Percentiles rank a stretch among this genome's conserved stretches.
Conservation (phyloP, 2,888 invertebrate genomes). For the Aricia artaxerxes region DNA sequence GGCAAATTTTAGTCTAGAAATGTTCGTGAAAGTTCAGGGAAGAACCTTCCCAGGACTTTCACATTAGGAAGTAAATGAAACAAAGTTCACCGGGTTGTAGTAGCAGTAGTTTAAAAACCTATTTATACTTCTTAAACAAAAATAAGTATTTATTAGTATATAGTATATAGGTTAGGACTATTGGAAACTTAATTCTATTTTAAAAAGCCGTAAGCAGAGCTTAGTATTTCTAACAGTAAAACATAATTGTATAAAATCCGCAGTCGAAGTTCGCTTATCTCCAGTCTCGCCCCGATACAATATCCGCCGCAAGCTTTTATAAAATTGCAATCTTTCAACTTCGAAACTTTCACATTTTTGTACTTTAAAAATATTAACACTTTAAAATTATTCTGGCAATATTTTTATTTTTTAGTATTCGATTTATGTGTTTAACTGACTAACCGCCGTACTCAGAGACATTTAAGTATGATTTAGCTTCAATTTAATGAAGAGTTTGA, state of each 20-base stretch:
- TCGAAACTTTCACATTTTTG: conserved; percentile 27
- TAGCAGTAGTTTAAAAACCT: too few species aligned
- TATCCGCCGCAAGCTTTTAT: conserved; percentile 17
- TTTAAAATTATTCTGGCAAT: not conserved
- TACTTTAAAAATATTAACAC: conserved; percentile 23
- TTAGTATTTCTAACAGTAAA: not conserved
- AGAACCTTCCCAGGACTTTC: too few species aligned
- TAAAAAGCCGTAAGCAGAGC: not conserved
- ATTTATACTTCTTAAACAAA: too few species aligned
- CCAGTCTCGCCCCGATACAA: conserved; percentile 17
- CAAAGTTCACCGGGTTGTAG: too few species aligned
- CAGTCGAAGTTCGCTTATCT: conserved; percentile 13
- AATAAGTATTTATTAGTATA: too few species aligned
- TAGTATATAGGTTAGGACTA: not conserved
- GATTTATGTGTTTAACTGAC: not conserved
- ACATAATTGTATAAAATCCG: not conserved
- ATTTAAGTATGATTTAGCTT: too few species aligned
- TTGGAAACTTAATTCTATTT: not conserved
- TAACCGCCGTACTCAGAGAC: not conserved
- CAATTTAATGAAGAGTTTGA: too few species aligned
- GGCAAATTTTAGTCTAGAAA: too few species aligned
- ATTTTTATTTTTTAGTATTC: not conserved
- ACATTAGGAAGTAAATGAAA: too few species aligned
- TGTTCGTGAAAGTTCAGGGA: too few species aligned
- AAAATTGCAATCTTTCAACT: conserved; percentile 30